phyloP scores from a whole-genome alignment of 2,113 vertebrate species.

The Rhipidura dahli region DNA sequence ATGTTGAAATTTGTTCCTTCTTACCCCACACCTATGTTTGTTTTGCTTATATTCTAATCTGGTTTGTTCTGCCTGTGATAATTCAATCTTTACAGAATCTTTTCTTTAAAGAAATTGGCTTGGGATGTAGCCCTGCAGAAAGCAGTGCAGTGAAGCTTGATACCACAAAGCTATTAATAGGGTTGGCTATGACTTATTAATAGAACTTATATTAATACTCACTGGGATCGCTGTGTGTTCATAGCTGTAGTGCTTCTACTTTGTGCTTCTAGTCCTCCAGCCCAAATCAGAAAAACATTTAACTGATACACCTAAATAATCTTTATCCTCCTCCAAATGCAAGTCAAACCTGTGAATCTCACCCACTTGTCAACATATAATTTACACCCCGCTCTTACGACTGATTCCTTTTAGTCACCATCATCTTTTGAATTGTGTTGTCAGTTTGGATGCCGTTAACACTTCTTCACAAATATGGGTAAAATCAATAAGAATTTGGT shows the following conservation, averaged over 20 bases:
- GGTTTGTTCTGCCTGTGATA: not conserved
- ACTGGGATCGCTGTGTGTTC: not conserved
- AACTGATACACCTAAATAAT: not conserved
- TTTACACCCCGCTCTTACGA: not conserved
- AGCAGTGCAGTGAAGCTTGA: not conserved
- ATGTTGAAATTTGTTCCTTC: not conserved
- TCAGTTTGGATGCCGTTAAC: not conserved
- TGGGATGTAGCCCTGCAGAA: not conserved
- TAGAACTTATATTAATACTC: slow-evolving; percentile 13
- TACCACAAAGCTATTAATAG: slow-evolving; percentile 13
- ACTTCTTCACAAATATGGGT: not conserved
- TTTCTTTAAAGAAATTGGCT: not conserved
- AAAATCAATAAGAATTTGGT: not conserved
- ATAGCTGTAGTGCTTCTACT: not conserved
- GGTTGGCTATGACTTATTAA: slow-evolving; percentile 15
- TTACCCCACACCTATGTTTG: not conserved
- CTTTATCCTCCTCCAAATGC: not conserved
- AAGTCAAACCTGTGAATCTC: slow-evolving; percentile 12
- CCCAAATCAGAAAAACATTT: not conserved
- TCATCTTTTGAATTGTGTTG: not conserved
- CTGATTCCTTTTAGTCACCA: not conserved
- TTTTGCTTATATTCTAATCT: not conserved
- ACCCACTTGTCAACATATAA: not conserved
- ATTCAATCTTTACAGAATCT: not conserved
- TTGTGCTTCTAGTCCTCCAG: not conserved